Conservation (phyloP, 2,113 vertebrate species). For the Herpetotheres cachinnans region DNA sequence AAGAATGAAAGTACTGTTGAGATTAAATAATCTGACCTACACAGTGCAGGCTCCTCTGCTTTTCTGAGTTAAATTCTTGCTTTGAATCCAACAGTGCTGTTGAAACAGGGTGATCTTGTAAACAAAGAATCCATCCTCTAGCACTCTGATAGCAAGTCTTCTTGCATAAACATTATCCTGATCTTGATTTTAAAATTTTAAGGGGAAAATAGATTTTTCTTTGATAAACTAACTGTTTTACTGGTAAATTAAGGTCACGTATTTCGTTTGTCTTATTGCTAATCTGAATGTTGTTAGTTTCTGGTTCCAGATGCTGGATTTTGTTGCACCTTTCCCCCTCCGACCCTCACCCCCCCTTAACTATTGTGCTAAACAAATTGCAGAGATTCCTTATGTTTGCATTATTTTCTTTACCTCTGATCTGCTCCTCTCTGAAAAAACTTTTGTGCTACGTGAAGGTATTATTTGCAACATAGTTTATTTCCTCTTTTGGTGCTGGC, state of each 20-base stretch:
- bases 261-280: background rate
- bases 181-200: background rate
- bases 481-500: background rate
- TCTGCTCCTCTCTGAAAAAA: background rate
- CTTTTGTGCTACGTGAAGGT: fast-evolving
- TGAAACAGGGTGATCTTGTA: background rate
- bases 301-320: background rate
- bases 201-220: background rate
- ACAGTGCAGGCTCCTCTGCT: background rate
- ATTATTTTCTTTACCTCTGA: background rate
- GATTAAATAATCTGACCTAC: background rate
- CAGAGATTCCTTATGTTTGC: background rate
- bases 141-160: background rate
- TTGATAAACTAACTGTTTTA: background rate
- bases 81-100: background rate
- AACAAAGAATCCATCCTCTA: background rate
- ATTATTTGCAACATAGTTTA: background rate
- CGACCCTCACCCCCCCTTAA: fast-evolving
- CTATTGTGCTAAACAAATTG: background rate
- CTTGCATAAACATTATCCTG: background rate
- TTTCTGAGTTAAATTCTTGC: background rate
- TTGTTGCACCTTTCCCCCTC: background rate
- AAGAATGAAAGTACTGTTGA: background rate
- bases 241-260: background rate
- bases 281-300: background rate